Percentiles rank a stretch among this genome's conserved stretches.
phyloP scores from a whole-genome alignment of 1,140 invertebrate species.

The Drosophila leontia region DNA sequence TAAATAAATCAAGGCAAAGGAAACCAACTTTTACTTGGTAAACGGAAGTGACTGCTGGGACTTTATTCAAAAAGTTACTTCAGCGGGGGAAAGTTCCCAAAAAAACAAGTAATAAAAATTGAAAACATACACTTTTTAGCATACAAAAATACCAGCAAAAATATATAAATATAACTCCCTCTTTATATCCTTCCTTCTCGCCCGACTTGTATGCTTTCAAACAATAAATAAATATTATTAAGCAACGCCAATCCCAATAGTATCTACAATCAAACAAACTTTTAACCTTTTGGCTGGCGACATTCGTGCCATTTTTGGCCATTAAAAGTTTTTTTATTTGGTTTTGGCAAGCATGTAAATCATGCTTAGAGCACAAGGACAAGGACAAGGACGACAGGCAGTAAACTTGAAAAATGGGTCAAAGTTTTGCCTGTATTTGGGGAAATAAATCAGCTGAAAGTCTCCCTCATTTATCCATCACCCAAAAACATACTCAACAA shows the following conservation, averaged over 20 bases:
- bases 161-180: background rate
- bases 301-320: conserved; percentile 14
- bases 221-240: conserved; percentile 12
- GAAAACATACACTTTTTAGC: background rate
- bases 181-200: background rate
- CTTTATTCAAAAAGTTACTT: conserved; percentile 28
- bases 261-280: conserved; percentile 3
- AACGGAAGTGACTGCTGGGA: conserved; percentile 4
- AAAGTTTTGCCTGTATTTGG: conserved; percentile 14
- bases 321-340: conserved; percentile 39
- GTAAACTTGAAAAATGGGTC: conserved; percentile 47
- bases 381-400: conserved; percentile 8
- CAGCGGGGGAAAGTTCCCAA: background rate
- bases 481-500: background rate
- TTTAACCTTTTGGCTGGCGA: conserved; percentile 17
- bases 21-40: background rate
- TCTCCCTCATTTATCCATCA: background rate
- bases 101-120: background rate
- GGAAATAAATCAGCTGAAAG: conserved; percentile 16
- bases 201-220: background rate
- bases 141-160: background rate
- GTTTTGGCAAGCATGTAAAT: conserved; percentile 29
- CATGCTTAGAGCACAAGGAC: conserved; percentile 29
- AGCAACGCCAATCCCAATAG: conserved; percentile 1
- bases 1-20: conserved; percentile 26